Evolutionary conservation across 2,113 vertebrate species (phyloP).

Genomic region (Thunnus maccoyii): DNA sequence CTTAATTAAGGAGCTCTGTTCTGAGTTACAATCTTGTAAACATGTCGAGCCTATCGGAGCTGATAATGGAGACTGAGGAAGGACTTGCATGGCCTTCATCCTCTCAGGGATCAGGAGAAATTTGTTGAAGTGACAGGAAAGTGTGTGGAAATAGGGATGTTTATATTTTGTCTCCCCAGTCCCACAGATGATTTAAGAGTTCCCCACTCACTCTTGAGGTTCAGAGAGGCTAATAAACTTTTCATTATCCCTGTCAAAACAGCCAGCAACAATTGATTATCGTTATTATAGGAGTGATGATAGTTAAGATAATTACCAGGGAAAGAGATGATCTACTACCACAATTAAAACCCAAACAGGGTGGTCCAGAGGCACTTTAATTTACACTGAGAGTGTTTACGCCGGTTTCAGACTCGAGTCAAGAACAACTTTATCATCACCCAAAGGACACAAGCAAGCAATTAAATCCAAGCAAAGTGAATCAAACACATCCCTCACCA

Average conservation of each 20-base stretch:
- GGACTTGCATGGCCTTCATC: slow-evolving; percentile 14
- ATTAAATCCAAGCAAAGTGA: slow-evolving; percentile 38
- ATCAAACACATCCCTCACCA: slow-evolving; percentile 16
- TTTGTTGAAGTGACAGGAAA: slow-evolving; percentile 10
- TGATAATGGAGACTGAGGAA: slow-evolving; percentile 13
- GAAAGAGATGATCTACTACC: slow-evolving; percentile 72
- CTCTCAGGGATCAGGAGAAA: slow-evolving; percentile 22
- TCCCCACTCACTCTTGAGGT: slow-evolving; percentile 49
- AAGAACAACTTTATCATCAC: slow-evolving; percentile 54
- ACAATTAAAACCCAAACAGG: slow-evolving; percentile 74
- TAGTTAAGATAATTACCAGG: slow-evolving; percentile 69
- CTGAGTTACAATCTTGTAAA: slow-evolving; percentile 35
- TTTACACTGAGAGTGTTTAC: slow-evolving; percentile 62
- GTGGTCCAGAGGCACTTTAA: slow-evolving; percentile 58
- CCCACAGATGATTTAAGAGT: slow-evolving; percentile 62
- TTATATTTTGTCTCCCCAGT: not conserved
- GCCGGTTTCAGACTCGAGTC: slow-evolving; percentile 48
- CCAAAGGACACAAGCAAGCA: slow-evolving; percentile 42
- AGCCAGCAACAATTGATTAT: slow-evolving; percentile 71
- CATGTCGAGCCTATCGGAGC: slow-evolving; percentile 5
- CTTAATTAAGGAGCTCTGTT: slow-evolving; percentile 7
- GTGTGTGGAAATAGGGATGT: not conserved
- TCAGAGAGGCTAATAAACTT: slow-evolving; percentile 71
- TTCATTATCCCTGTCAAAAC: slow-evolving; percentile 71
- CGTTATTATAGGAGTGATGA: slow-evolving; percentile 69